phyloP scores from a whole-genome alignment of 2,888 invertebrate genomes.

The Bombylius discolor region DNA sequence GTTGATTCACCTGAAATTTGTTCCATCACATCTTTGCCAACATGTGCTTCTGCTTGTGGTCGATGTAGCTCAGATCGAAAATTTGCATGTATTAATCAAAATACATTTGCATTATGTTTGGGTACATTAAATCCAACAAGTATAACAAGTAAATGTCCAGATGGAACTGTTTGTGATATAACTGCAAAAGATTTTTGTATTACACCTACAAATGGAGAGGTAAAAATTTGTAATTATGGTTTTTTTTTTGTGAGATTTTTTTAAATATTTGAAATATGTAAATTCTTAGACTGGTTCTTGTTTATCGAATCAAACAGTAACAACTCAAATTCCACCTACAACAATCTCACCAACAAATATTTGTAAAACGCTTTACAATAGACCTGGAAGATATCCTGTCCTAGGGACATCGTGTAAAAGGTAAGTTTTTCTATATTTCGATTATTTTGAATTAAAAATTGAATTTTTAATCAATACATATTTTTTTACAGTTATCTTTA shows the following conservation, averaged over 20 bases:
- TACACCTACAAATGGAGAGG: not conserved
- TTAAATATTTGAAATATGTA: too few relatives aligned
- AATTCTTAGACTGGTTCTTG: not conserved
- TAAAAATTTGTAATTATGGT: not conserved
- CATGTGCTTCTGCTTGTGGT: slow-evolving; percentile 1
- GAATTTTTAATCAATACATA: not conserved
- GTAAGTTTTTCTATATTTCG: not conserved
- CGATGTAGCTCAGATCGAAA: not conserved
- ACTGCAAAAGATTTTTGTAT: not conserved
- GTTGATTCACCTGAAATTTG: not conserved
- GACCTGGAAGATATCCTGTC: not conserved
- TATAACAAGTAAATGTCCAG: not conserved
- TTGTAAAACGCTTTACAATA: not conserved
- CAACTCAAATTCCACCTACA: not conserved
- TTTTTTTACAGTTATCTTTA: slow-evolving; percentile 3
- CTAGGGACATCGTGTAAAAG: not conserved
- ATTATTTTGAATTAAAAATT: too few relatives aligned
- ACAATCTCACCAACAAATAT: not conserved
- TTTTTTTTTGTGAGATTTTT: too few relatives aligned
- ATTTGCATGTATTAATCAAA: slow-evolving; percentile 5
- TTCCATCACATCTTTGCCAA: not conserved
- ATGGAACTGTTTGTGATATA: slow-evolving; percentile 1
- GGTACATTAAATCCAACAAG: not conserved
- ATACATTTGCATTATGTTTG: slow-evolving; percentile 5
- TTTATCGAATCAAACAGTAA: not conserved